Base-by-base conservation (phyloP, 2,888 invertebrate species). In the Cataglyphis livida region DNA sequence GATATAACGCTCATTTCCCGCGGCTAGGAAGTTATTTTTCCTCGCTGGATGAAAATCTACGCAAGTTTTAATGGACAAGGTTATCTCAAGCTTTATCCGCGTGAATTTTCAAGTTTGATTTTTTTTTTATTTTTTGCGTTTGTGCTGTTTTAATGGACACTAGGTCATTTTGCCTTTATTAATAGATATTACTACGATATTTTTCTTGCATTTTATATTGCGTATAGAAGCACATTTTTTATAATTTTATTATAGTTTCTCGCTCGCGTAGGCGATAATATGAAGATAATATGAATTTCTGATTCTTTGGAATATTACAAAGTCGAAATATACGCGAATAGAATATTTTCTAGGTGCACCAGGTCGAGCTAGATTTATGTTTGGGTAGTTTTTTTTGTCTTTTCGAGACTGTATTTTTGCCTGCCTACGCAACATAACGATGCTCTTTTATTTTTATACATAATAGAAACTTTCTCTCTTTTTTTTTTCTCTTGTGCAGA, bases 271-370 rank as follows among this genome's bases (percentile, higher is more conserved):
- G 71, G 79, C 73, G 86, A 85, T 84, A 88, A 89, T 83, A 44
- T 41, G 54, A 68, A 85, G 88, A 90, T n/a, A n/a, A n/a, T n/a
- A n/a, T 89, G 88, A 85, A 73, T 84, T 21, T 21, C 66, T 59
- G 78, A 84, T 78, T 84, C 78, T 82, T 68, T 76, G 68, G 59
- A 59, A 76, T 84, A 89, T 87, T 84, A 85, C 85, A 83, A 81
- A 75, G 15, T 18, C 7, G 12, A 86, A 88, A 90, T 89, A 85
- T 82, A 81, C 28, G 79, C 85, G 84, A 86, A 90, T 92, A 89
- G 87, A 87, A 88, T 84, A 85, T 88, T 90, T 91, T 87, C 88
- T 90, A 89, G 88, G 81, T 85, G 85, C 79, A 85, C 81, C 88
- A 48, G 76, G 86, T 88, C 85, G 76, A 81, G 82, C 3, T 10